Base-by-base conservation (phyloP, 2,797 vertebrate species). In the Neosilurus mollespiculum region DNA sequence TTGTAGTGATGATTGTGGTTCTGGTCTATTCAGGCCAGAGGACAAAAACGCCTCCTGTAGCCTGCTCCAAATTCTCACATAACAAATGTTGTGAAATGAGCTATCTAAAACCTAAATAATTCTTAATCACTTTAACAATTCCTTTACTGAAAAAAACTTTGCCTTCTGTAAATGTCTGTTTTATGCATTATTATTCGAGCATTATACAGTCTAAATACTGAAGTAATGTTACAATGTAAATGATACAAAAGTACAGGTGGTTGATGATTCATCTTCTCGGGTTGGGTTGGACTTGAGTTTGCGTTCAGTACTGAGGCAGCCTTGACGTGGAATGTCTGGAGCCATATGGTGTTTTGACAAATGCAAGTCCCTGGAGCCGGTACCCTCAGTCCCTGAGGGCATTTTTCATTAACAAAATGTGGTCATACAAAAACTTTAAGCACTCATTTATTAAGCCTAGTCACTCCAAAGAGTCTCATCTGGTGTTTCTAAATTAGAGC, bases 371-470 rank as follows among this genome's bases (percentile, higher is more conserved):
- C 11, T 61, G 20, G 18, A 62, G 58, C 75, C 43, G 56, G 16
- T 61, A 61, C 20, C 72, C 34, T 58, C 43, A 58, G 24, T 43
- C 43, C 20, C 72, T 58, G 10, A 22, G 26, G 58, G 70, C 61
- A 62, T 80, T 83, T 83, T 76, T 84, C 80, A 78, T 81, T 72
- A 71, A 85, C 62, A 58, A 54, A 75, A 75, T 3, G 0, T 10
- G 15, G 24, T 58, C 5, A 20, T 34, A 58, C 18, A 58, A 58
- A 22, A 58, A 54, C 11, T 75, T 18, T 26, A 75, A 12, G 4
- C 26, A 58, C 26, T 58, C 2, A 1, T 34, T 26, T 34, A 34
- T 24, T 30, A 24, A 58, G 54, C 20, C 26, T 58, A 34, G 53
- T 56, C 24, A 49, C 71, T 1, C 4, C 26, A 73, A 73, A n/a